Conservation (phyloP, 1,140 invertebrate genomes). For the Belonocnema kinseyi region DNA sequence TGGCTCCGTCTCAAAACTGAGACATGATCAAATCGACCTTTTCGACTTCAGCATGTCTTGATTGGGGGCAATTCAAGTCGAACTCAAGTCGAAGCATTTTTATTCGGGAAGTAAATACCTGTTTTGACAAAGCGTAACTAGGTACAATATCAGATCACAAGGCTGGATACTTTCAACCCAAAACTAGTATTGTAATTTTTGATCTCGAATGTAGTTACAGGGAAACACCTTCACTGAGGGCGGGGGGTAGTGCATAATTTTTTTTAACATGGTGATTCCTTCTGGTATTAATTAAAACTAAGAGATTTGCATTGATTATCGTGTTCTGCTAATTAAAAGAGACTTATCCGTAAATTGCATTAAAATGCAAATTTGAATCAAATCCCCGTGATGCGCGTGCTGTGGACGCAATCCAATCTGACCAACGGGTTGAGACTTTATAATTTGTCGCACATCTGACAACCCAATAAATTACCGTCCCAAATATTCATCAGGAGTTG, state of each 20-base stretch:
- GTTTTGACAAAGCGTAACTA: too few species aligned
- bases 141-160: too few species aligned
- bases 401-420: constrained; percentile 33
- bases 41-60: too few species aligned
- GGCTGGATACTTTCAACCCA: too few species aligned
- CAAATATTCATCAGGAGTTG: background rate
- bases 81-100: too few species aligned
- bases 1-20: too few species aligned
- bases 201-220: too few species aligned
- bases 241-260: constrained; percentile 39
- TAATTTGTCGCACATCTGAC: constrained; percentile 30
- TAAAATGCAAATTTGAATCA: constrained; percentile 59
- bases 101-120: too few species aligned
- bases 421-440: constrained; percentile 32
- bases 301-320: constrained; percentile 61
- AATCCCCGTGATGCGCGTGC: constrained; percentile 43
- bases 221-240: background rate
- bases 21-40: too few species aligned
- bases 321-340: constrained; percentile 59
- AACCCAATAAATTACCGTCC: background rate
- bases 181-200: too few species aligned
- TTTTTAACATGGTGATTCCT: constrained; percentile 53
- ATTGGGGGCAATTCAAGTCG: too few species aligned
- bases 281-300: constrained; percentile 58
- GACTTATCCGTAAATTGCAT: constrained; percentile 56